Percentiles rank a stretch among this genome's conserved stretches.
Evolutionary conservation across 1,140 invertebrate species (phyloP).

Genomic region (Mamestra configurata): DNA sequence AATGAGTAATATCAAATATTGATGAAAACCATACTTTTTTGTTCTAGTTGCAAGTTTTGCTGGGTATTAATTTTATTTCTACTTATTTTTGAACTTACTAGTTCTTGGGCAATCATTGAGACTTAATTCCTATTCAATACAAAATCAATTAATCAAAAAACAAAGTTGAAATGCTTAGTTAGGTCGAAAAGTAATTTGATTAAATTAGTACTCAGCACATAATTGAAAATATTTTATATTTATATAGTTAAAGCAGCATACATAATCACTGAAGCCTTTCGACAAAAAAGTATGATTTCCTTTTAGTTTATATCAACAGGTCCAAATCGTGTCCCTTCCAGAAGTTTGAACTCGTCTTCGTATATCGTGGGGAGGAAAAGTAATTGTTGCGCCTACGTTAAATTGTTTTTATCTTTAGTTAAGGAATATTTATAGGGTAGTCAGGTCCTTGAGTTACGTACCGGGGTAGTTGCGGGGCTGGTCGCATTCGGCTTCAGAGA

Average conservation of each 20-base stretch:
- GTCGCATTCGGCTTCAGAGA: slow-evolving; percentile 97
- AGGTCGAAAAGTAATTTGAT: not conserved
- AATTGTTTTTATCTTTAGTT: not conserved
- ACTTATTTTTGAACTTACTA: too few species aligned
- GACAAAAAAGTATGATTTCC: slow-evolving; percentile 51
- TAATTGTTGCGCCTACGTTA: not conserved
- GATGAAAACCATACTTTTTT: slow-evolving; percentile 37
- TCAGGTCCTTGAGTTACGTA: slow-evolving; percentile 58
- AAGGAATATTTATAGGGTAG: not conserved
- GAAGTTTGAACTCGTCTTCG: slow-evolving; percentile 17
- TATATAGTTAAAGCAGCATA: slow-evolving; percentile 15
- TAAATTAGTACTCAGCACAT: slow-evolving; percentile 40
- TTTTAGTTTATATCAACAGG: slow-evolving; percentile 1
- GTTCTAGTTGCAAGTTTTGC: not conserved
- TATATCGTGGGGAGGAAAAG: not conserved
- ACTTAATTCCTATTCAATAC: too few species aligned
- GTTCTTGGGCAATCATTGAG: too few species aligned
- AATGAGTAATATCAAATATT: not conserved
- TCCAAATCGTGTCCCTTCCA: slow-evolving; percentile 55
- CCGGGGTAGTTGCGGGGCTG: slow-evolving; percentile 87
- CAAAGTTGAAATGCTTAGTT: not conserved
- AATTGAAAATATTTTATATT: not conserved
- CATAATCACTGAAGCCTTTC: not conserved
- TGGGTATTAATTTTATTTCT: slow-evolving; percentile 39
- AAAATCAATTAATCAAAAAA: too few species aligned